Evolutionary conservation across 2,888 invertebrate species (phyloP).

Genomic region (Drosophila cognata): DNA sequence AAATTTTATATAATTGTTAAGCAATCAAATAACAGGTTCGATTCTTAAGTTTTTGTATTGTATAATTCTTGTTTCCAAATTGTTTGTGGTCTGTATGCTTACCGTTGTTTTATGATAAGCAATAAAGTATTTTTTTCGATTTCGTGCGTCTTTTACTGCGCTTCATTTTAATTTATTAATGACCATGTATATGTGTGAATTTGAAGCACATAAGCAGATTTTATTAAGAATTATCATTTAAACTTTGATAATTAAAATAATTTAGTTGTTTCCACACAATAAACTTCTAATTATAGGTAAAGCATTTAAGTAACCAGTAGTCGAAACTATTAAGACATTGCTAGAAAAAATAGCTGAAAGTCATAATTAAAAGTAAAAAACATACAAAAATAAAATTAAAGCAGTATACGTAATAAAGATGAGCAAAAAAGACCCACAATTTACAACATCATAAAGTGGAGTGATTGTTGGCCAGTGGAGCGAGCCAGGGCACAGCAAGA

Average conservation of each 20-base stretch:
- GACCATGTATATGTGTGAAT: background rate
- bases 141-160: background rate
- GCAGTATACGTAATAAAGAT: conserved; percentile 46
- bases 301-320: background rate
- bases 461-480: conserved; percentile 34
- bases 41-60: conserved; percentile 24
- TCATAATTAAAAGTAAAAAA: conserved; percentile 48
- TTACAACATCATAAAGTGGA: conserved; percentile 46
- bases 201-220: background rate
- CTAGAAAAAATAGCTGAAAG: conserved; percentile 31
- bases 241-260: background rate
- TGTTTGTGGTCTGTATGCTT: conserved; percentile 4
- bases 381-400: conserved; percentile 20
- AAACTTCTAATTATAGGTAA: conserved; percentile 27
- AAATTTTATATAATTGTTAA: conserved; percentile 3
- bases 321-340: conserved; percentile 38
- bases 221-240: background rate
- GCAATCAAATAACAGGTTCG: conserved; percentile 54
- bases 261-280: conserved; percentile 12
- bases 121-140: conserved; percentile 14
- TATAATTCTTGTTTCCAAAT: conserved; percentile 24
- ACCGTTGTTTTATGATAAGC: conserved; percentile 4
- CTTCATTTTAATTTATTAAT: background rate
- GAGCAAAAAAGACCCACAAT: conserved; percentile 23
- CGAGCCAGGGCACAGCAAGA: conserved; percentile 21